These are phyloP conservation scores for Sigmodon hispidus DNA, from an alignment of 2,113 vertebrate genomes.

Conservation along the genomic window DNA sequence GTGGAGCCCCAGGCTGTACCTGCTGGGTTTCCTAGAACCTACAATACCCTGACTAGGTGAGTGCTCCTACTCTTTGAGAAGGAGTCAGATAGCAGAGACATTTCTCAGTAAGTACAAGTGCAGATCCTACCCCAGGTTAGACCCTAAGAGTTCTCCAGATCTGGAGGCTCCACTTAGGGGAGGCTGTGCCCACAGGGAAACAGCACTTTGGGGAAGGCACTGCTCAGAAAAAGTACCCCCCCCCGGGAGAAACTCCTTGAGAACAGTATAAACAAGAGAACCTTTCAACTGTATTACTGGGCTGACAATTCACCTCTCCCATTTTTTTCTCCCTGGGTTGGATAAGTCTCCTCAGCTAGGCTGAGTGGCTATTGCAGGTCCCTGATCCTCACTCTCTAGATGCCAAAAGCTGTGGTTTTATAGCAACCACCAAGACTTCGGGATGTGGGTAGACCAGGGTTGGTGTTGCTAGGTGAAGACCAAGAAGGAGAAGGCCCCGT, in stretches of 20 bases:
- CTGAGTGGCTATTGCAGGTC: background rate
- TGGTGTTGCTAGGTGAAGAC: background rate
- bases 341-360: background rate
- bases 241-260: background rate
- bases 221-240: background rate
- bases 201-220: background rate
- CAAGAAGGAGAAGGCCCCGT: background rate
- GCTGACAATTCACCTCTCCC: background rate
- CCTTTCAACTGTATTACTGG: background rate
- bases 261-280: background rate
- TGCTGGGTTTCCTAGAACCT: background rate
- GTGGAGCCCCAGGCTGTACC: rapidly evolving
- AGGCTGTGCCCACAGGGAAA: background rate
- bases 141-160: background rate
- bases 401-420: background rate
- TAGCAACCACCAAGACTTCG: background rate
- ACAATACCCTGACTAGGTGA: background rate
- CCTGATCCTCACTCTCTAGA: background rate
- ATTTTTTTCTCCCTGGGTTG: background rate
- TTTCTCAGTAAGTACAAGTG: background rate
- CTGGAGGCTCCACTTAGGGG: background rate
- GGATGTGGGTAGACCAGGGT: background rate
- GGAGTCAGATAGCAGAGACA: background rate
- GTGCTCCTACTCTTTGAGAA: background rate
- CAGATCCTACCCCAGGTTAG: background rate